These are phyloP conservation scores for Leiothrix lutea DNA, from an alignment of 2,113 vertebrate genomes.

Conservation along the genomic window DNA sequence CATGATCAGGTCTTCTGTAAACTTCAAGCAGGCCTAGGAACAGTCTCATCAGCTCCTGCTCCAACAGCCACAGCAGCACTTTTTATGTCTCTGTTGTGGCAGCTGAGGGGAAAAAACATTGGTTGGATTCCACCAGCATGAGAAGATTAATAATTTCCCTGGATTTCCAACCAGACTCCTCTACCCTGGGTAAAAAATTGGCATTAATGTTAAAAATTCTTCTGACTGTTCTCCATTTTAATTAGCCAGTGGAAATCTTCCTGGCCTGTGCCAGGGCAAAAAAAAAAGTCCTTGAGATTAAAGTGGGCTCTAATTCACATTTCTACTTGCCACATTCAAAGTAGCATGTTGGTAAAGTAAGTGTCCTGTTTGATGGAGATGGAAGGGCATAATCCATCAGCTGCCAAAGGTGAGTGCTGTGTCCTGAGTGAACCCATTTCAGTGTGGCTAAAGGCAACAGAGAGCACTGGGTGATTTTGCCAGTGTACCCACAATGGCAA, in stretches of 20 bases:
- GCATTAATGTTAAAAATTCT: conserved; percentile 29
- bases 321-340: background rate
- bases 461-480: background rate
- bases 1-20: background rate
- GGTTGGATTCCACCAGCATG: background rate
- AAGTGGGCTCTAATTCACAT: background rate
- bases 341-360: background rate
- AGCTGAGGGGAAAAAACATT: background rate
- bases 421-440: background rate
- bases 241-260: conserved; percentile 19
- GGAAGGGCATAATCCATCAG: background rate
- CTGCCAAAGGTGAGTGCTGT: background rate
- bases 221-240: conserved; percentile 10
- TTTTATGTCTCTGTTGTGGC: background rate
- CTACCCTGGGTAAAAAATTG: background rate
- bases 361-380: background rate
- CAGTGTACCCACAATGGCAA: background rate
- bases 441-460: background rate
- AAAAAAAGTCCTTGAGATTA: background rate
- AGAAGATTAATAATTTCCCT: background rate
- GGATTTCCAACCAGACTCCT: background rate
- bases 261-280: background rate
- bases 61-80: background rate
- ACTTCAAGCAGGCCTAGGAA: background rate
- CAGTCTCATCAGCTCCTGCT: background rate